Base-by-base conservation (phyloP, 2,797 vertebrate genomes). In the Spea hammondii region DNA sequence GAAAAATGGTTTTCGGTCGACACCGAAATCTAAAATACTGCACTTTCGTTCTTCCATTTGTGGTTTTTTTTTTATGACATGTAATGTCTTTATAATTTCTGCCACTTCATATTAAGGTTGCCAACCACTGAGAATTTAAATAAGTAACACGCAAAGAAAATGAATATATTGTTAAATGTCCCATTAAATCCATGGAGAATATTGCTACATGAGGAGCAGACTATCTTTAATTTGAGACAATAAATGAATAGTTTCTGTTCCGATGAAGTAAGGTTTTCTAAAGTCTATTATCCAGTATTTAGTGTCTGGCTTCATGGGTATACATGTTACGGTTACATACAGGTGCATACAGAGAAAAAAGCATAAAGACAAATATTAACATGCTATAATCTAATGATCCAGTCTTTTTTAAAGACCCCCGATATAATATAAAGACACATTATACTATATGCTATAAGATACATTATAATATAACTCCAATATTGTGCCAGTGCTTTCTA, bases 81-180 rank as follows among this genome's bases (percentile, higher is more conserved):
- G n/a, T 91, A 92, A 93, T 92, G 89, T 91, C 90, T 92, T 93
- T 91, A 91, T 93, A 93, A 93, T 93, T 93, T 91, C 83, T 82
- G 86, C 85, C 72, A 88, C 85, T 90, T 86, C 87, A 88, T 89
- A 92, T 93, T 91, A 91, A 91, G 91, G 84, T 87, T 85, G 84
- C 91, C 90, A 91, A 92, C 92, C 47, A 87, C 91, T 91, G 92
- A 90, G 92, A 57, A 81, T 88, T 89, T 91, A 92, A 93, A 92
- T 91, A 92, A 92, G 90, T 90, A 89, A 83, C 89, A 90, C 89
- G 89, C 86, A 86, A 92, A 89, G 91, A 89, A 91, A 92, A 91
- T 89, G 89, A 92, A 91, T 89, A 90, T 91, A 90, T 86, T 92
- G 88, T 85, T 92, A 92, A 93, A 93, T 92, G 90, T 93, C 88